phyloP scores from a whole-genome alignment of 1,140 invertebrate genomes.

The Tenebrio molitor region DNA sequence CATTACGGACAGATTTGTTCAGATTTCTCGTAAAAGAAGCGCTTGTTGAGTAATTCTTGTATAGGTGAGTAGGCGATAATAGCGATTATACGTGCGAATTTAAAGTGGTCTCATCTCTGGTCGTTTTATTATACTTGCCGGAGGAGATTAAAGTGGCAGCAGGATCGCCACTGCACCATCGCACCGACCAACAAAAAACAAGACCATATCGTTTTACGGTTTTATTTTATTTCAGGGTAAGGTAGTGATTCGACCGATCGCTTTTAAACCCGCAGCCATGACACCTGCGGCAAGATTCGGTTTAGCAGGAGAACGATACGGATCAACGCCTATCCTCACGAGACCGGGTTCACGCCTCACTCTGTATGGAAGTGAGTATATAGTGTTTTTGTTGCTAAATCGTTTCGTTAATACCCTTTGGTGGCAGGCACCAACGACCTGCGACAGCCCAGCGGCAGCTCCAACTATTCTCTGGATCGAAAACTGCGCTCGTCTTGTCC shows the following conservation, averaged over 20 bases:
- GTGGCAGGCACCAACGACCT: conserved; percentile 73
- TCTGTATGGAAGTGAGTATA: conserved; percentile 75
- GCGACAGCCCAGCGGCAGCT: conserved; percentile 64
- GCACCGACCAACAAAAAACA: conserved; percentile 16
- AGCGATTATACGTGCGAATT: conserved; percentile 4
- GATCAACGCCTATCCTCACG: conserved; percentile 75
- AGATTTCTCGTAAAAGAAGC: too few species aligned
- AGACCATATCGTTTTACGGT: conserved; percentile 32
- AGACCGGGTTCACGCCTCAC: conserved; percentile 74
- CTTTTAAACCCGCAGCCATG: conserved; percentile 78
- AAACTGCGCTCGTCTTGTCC: conserved; percentile 69
- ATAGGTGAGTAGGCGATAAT: conserved; percentile 17
- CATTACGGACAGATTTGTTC: too few species aligned
- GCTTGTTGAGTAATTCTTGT: too few species aligned
- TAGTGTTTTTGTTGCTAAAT: conserved; percentile 5
- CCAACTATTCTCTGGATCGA: conserved; percentile 68
- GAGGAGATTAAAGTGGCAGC: background rate
- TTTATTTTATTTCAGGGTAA: conserved; percentile 72
- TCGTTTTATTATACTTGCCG: conserved; percentile 4
- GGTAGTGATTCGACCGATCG: conserved; percentile 80
- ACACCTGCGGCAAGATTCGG: conserved; percentile 68
- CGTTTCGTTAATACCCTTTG: conserved; percentile 1
- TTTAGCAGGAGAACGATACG: conserved; percentile 72
- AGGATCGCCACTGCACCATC: conserved; percentile 4
- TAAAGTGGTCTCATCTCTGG: conserved; percentile 5